These are phyloP conservation scores for Gobio gobio DNA, from an alignment of 2,113 vertebrate genomes.

Conservation along the genomic window DNA sequence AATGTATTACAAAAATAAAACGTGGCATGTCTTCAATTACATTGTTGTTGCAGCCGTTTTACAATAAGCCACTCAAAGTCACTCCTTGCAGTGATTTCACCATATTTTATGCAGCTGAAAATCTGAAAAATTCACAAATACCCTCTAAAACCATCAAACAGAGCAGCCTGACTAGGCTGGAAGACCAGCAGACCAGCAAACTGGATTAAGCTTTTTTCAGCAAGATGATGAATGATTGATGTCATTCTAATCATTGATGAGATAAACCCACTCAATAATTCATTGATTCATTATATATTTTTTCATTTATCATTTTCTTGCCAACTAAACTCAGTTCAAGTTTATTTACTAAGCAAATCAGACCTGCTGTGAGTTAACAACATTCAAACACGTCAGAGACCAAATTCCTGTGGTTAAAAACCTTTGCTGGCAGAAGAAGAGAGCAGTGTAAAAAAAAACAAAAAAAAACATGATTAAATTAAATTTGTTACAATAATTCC, in stretches of 20 bases:
- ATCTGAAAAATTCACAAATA: background rate
- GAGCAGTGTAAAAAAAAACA: background rate
- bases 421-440: background rate
- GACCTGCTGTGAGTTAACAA: background rate
- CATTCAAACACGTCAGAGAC: background rate
- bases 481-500: background rate
- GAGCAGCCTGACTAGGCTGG: background rate
- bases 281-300: background rate
- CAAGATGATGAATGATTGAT: background rate
- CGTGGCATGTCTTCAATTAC: background rate
- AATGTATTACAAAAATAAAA: background rate
- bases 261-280: background rate
- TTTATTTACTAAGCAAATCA: background rate
- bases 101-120: background rate
- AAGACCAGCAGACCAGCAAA: background rate
- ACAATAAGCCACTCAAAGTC: background rate
- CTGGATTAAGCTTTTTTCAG: background rate
- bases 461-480: too few species aligned
- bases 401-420: constrained; percentile 1
- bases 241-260: background rate
- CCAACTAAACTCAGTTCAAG: too few species aligned
- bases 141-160: background rate
- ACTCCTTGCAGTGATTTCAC: background rate
- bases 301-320: too few species aligned
- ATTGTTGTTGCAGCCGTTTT: background rate